Evolutionary conservation across 2,113 vertebrate genomes (phyloP), one percentile per base, ranked within the genome.

Genomic region (Cyanoderma ruficeps): DNA sequence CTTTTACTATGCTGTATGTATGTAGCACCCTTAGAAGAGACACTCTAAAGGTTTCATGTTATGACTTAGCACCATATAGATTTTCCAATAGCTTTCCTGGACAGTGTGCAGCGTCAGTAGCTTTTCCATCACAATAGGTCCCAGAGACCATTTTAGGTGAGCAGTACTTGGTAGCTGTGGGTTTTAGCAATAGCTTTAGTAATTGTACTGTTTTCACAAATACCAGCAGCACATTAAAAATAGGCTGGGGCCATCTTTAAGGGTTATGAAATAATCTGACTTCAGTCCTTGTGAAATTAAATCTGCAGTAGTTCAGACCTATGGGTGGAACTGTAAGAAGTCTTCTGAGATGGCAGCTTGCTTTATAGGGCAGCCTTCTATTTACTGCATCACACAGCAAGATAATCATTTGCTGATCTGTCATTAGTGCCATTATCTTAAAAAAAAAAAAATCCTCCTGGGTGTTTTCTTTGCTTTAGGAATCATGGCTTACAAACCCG

Each of bases 201-300:
- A 96, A 95, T 97, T 95, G 96, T 90, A 82, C 72, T 98, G 55
- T 97, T 97, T 96, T 96, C 82, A 89, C 83, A 96, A 97, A 97
- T 97, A 90, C 68, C 93, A 94, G 42, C 44, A 83, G 96, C 91
- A 44, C 90, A 97, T 96, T 94, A 97, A 96, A 96, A 97, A 90
- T 85, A 97, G 89, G 88, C 94, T 95, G 83, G 93, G 91, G 82
- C 95, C 95, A 89, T 83, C 86, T 97, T 96, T 95, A 96, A 96
- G 67, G 83, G 92, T 91, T 97, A 95, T 96, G 96, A 97, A 97
- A 94, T 91, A 94, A 83, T 97, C 96, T 96, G 94, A 97, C 96
- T 97, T 96, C 79, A 77, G 50, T 96, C 83, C 90, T 98, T 71
- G 72, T 93, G 87, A 97, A 97, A 97, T 97, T 94, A 97, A 95